Percentiles rank a stretch among this genome's conserved stretches.
phyloP scores from a whole-genome alignment of 2,888 invertebrate species.

The Mycogona germanica region DNA sequence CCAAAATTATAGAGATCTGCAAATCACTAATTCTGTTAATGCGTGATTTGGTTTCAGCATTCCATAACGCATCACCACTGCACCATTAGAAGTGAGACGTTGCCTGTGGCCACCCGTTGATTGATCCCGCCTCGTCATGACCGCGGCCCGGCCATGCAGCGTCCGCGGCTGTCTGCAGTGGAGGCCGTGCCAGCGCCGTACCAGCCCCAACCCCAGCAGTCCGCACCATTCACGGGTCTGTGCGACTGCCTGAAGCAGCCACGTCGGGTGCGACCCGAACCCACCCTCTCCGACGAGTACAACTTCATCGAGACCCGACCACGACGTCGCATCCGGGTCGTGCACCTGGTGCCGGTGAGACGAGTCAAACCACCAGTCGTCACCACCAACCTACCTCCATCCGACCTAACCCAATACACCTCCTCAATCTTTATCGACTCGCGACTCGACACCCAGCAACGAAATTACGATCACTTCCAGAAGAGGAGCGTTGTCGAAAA shows the following conservation, averaged over 20 bases:
- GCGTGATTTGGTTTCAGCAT: too few relatives aligned
- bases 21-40: too few relatives aligned
- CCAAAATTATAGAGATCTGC: too few relatives aligned
- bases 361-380: not conserved
- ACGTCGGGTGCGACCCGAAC: not conserved
- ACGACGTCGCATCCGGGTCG: slow-evolving; percentile 52
- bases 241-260: slow-evolving; percentile 2
- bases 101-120: slow-evolving; percentile 1
- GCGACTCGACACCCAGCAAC: too few relatives aligned
- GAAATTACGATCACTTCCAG: too few relatives aligned
- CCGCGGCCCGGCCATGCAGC: not conserved
- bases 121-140: not conserved
- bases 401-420: too few relatives aligned
- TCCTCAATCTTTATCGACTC: too few relatives aligned
- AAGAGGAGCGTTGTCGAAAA: not conserved
- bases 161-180: not conserved
- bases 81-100: not conserved
- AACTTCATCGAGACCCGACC: slow-evolving; percentile 35
- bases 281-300: not conserved
- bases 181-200: not conserved
- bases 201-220: not conserved
- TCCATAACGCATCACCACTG: too few relatives aligned
- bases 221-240: not conserved
- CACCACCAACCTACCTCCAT: not conserved
- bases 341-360: slow-evolving; percentile 46